Conservation (phyloP, 2,888 invertebrate species). For the Leptinotarsa juncta region DNA sequence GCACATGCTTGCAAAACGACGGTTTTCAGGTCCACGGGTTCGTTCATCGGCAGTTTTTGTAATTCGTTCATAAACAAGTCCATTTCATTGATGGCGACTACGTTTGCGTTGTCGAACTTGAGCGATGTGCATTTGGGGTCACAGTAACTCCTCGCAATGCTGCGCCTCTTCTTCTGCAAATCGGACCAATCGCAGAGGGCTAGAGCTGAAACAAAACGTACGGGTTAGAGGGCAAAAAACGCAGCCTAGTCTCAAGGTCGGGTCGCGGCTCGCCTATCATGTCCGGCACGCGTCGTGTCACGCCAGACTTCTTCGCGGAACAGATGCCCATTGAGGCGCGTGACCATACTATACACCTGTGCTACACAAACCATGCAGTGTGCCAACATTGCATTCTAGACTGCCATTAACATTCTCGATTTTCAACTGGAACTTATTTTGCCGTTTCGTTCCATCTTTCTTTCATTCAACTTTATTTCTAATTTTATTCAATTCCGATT, state of each 20-base stretch:
- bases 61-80: slow-evolving; percentile 72
- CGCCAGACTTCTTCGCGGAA: slow-evolving; percentile 52
- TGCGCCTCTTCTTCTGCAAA: slow-evolving; percentile 81
- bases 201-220: slow-evolving; percentile 73
- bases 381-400: slow-evolving; percentile 30
- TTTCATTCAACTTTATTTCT: slow-evolving; percentile 13
- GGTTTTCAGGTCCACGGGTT: slow-evolving; percentile 75
- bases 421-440: slow-evolving; percentile 20
- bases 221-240: slow-evolving; percentile 53
- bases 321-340: slow-evolving; percentile 55
- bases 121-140: slow-evolving; percentile 81
- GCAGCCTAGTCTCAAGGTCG: slow-evolving; percentile 57
- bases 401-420: slow-evolving; percentile 30
- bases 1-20: slow-evolving; percentile 79
- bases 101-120: slow-evolving; percentile 78
- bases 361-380: slow-evolving; percentile 41
- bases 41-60: slow-evolving; percentile 64
- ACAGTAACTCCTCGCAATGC: slow-evolving; percentile 83
- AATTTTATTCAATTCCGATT: slow-evolving; percentile 4
- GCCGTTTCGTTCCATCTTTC: slow-evolving; percentile 6
- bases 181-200: slow-evolving; percentile 91
- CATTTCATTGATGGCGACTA: slow-evolving; percentile 77
- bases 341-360: slow-evolving; percentile 51
- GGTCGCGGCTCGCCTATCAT: slow-evolving; percentile 39
- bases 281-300: slow-evolving; percentile 54